Conservation (phyloP, 2,888 invertebrate genomes). For the Phengaris alcon region DNA sequence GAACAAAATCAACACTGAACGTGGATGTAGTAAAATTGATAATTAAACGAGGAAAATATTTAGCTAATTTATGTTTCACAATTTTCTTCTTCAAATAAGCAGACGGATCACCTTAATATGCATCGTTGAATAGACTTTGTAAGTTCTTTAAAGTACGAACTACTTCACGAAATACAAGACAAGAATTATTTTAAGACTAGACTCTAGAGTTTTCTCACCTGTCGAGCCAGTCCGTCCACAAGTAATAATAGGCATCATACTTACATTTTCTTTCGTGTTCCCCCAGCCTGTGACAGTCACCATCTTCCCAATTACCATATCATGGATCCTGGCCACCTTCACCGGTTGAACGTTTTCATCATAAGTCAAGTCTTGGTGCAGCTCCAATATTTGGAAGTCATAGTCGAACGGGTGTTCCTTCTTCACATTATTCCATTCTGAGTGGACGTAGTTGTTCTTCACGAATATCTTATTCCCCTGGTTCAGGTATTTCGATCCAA, state of each 20-base stretch:
- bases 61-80: too few relatives aligned
- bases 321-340: slow-evolving; percentile 63
- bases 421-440: slow-evolving; percentile 51
- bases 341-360: slow-evolving; percentile 59
- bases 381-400: slow-evolving; percentile 64
- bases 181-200: too few relatives aligned
- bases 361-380: slow-evolving; percentile 53
- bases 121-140: too few relatives aligned
- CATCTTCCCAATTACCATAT: slow-evolving; percentile 66
- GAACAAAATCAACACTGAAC: too few relatives aligned
- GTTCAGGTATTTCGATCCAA: slow-evolving; percentile 63
- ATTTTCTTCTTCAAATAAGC: too few relatives aligned
- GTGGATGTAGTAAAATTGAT: background rate
- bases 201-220: too few relatives aligned
- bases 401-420: slow-evolving; percentile 70
- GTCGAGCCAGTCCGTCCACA: too few relatives aligned
- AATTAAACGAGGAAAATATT: too few relatives aligned
- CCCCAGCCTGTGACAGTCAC: slow-evolving; percentile 43
- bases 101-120: too few relatives aligned
- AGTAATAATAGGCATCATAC: background rate
- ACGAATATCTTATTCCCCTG: slow-evolving; percentile 53
- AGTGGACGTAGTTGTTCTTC: slow-evolving; percentile 53
- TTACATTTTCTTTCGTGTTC: background rate
- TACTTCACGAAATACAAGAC: too few relatives aligned
- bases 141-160: too few relatives aligned